Evolutionary conservation across 2,113 vertebrate species (phyloP).

Genomic region (Chionomys nivalis): DNA sequence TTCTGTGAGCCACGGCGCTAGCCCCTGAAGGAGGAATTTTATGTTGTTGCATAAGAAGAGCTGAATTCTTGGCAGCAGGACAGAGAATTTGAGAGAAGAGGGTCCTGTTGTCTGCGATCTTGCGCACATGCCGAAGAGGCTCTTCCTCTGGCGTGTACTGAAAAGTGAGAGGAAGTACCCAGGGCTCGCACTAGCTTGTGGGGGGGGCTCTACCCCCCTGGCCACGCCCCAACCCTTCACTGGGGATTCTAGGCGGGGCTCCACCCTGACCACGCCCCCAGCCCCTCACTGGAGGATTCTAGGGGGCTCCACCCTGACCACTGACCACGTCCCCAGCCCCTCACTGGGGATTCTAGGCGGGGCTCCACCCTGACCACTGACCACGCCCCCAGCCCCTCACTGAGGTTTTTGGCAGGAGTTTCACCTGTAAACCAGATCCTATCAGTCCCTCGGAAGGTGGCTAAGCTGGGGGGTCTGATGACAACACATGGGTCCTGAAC

Average conservation of each 20-base stretch:
- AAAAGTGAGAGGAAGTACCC: background rate
- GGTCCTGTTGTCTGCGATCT: background rate
- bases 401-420: background rate
- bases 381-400: background rate
- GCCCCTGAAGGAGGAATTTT: background rate
- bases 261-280: background rate
- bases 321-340: background rate
- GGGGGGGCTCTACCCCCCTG: background rate
- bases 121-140: fast-evolving
- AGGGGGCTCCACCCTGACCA: background rate
- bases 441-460: background rate
- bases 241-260: background rate
- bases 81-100: fast-evolving
- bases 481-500: background rate
- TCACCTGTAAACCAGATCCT: background rate
- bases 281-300: background rate
- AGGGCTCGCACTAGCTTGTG: background rate
- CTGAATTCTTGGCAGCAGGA: background rate
- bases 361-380: background rate
- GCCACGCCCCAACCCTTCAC: background rate
- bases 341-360: background rate
- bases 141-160: background rate
- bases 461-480: background rate
- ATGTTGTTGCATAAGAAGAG: background rate
- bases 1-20: background rate